Evolutionary conservation across 2,113 vertebrate genomes (phyloP).

Genomic region (Conger conger): DNA sequence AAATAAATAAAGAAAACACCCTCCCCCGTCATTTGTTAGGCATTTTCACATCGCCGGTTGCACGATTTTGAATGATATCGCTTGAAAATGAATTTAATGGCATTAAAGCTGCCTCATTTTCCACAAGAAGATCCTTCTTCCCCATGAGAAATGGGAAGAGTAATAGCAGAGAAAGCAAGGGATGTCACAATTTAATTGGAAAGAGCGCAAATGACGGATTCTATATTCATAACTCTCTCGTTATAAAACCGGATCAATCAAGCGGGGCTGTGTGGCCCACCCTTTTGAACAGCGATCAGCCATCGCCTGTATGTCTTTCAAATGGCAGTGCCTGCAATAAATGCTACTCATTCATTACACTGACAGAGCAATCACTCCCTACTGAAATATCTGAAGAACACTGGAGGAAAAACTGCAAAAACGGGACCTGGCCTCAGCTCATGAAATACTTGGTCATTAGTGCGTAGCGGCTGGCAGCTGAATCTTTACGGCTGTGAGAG

Average conservation of each 20-base stretch:
- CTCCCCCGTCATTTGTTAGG: neutral
- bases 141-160: neutral
- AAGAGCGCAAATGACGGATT: neutral
- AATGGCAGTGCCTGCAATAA: neutral
- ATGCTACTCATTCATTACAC: conserved; percentile 6
- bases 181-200: neutral
- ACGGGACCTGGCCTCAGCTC: neutral
- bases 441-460: conserved; percentile 11
- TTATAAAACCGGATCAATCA: conserved; percentile 3
- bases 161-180: neutral
- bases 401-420: neutral
- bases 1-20: neutral
- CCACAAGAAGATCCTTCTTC: neutral
- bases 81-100: neutral
- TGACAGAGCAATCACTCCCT: conserved; percentile 3
- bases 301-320: neutral
- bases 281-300: neutral
- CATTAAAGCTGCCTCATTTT: neutral
- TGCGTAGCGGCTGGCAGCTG: neutral
- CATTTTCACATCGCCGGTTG: neutral
- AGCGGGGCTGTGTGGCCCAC: neutral
- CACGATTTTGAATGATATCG: neutral
- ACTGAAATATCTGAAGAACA: neutral
- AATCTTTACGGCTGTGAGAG: neutral
- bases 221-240: neutral